Base-by-base conservation (phyloP, 2,797 vertebrate genomes). In the Callimico goeldii region DNA sequence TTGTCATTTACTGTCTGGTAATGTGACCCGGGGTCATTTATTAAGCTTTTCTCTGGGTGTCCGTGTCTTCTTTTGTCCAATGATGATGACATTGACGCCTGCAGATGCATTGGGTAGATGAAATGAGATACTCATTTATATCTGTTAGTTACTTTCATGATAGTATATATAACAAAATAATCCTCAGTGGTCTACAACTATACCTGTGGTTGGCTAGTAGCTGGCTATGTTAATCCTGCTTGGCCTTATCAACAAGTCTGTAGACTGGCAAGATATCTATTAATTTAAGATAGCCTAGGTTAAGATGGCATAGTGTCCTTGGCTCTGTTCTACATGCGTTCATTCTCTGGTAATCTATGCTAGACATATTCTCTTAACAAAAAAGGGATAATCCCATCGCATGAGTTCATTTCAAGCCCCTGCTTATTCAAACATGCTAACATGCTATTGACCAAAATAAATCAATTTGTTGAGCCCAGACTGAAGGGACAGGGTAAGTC, bases 1-100 rank as follows among this genome's bases (percentile, higher is more conserved):
- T 50, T 92, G 39, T 89, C 46, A 95, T 85, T 95, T 96, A 89
- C 30, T 94, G 19, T 75, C 46, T 92, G 43, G 57, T 87, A 86
- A 90, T 92, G 46, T 90, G 77, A 96, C 76, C 77, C n/a, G 79
- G 46, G 39, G 17, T 64, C 88, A 55, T 82, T 94, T 55, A 77
- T 7, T 73, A 41, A 93, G 84, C 33, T 96, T 94, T 94, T 85
- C 33, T 70, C 12, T 92, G 70, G 26, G 52, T 95, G 9, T 93
- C 52, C 57, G 61, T 73, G 24, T 82, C 28, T 92, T 87, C 46
- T 79, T 95, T 95, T 86, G 30, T 92, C 39, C 75, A 87, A 5
- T 52, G 41, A 58, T 48, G 33, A 90, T 85, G 26, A 72, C 58
- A 95, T 86, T 79, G 85, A 36, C 61, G 55, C 39, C 39, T 88